Evolutionary conservation across 2,113 vertebrate genomes (phyloP).

Genomic region (Bubo blakistoni): DNA sequence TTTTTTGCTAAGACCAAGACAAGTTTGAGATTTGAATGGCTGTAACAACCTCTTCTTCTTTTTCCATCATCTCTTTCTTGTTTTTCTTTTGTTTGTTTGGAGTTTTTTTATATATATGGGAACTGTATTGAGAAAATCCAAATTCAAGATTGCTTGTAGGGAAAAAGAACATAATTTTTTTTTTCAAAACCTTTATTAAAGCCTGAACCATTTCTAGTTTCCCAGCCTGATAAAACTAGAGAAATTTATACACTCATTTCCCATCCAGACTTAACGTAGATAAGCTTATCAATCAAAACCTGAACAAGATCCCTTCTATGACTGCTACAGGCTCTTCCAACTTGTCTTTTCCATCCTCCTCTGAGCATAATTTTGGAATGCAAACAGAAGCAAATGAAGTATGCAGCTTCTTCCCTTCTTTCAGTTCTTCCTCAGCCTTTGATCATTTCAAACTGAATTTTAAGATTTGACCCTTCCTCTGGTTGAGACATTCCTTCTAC

Average conservation of each 20-base stretch:
- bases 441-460: neutral
- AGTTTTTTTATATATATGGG: neutral
- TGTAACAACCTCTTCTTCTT: neutral
- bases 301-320: neutral
- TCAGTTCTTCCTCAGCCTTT: neutral
- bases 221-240: neutral
- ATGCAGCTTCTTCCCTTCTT: neutral
- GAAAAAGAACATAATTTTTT: neutral
- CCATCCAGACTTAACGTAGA: neutral
- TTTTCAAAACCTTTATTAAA: neutral
- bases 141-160: neutral
- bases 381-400: neutral
- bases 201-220: neutral
- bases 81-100: neutral
- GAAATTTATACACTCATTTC: neutral
- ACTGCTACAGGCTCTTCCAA: neutral
- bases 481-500: neutral
- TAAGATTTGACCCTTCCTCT: neutral
- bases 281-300: neutral
- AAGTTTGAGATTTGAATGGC: neutral
- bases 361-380: neutral
- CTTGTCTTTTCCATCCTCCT: neutral
- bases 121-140: neutral
- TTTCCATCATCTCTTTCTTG: neutral
- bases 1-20: neutral